A percentile compares a stretch with the other conserved stretches of the same genome.
These are phyloP conservation scores for Chamaetylas fuelleborni DNA, from an alignment of 2,113 vertebrate species.

Conservation along the genomic window DNA sequence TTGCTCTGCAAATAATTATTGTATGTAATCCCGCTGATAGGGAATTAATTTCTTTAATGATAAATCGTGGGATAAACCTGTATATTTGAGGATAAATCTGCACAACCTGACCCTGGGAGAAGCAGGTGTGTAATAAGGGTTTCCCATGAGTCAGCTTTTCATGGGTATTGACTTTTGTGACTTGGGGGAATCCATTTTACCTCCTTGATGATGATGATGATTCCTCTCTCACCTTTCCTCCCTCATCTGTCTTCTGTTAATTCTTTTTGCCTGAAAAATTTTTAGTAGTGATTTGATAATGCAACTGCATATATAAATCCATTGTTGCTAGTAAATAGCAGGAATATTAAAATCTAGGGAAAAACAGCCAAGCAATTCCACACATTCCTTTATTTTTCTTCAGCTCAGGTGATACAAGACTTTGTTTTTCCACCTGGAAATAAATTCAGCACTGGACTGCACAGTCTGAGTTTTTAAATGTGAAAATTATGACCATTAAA, in stretches of 20 bases:
- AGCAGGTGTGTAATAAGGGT: background rate
- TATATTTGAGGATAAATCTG: background rate
- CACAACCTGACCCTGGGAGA: background rate
- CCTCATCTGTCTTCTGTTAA: background rate
- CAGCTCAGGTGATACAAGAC: background rate
- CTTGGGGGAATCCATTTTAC: background rate
- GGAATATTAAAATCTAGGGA: background rate
- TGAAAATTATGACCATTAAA: conserved; percentile 23
- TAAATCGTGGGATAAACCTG: background rate
- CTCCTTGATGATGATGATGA: background rate
- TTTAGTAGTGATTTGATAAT: background rate
- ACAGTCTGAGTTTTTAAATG: conserved; percentile 1
- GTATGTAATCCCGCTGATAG: background rate
- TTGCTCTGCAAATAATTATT: background rate
- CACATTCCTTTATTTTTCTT: background rate
- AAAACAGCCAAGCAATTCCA: background rate
- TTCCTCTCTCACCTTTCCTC: background rate
- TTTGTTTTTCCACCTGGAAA: background rate
- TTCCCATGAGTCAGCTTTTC: background rate
- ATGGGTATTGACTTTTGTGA: background rate
- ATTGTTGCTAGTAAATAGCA: background rate
- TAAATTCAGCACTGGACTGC: background rate
- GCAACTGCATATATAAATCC: background rate
- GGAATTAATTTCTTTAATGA: background rate
- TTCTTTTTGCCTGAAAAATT: background rate